Percentiles rank a stretch among this genome's conserved stretches.
Evolutionary conservation across 2,888 invertebrate species (phyloP).

Genomic region (Tachystola acroxantha): DNA sequence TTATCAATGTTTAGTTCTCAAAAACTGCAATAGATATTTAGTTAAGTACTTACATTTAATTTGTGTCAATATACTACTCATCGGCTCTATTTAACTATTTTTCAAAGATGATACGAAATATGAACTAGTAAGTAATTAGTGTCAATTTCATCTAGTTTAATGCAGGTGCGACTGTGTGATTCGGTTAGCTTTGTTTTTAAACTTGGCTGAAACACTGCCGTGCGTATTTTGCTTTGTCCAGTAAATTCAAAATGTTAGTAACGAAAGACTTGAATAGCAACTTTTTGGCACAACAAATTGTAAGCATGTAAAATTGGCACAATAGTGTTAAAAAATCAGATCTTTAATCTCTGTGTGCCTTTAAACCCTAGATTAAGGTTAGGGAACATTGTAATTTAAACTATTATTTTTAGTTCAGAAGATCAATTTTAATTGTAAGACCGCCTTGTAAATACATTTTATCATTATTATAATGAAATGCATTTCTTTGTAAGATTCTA

Average conservation of each 20-base stretch:
- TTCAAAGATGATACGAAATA: too few relatives aligned
- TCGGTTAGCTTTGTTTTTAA: background rate
- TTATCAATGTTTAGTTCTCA: too few relatives aligned
- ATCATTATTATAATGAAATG: constrained; percentile 73
- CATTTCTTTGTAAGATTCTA: constrained; percentile 69
- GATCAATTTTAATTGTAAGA: constrained; percentile 34
- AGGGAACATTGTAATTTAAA: constrained; percentile 55
- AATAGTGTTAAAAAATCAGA: constrained; percentile 20
- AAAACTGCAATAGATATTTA: too few relatives aligned
- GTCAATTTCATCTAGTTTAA: too few relatives aligned
- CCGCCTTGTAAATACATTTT: constrained; percentile 68
- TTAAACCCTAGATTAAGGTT: constrained; percentile 34
- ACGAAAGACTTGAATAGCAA: background rate
- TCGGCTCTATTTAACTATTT: too few relatives aligned
- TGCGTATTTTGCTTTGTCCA: background rate
- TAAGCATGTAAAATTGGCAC: constrained; percentile 34
- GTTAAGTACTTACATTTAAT: too few relatives aligned
- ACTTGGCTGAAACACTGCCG: background rate
- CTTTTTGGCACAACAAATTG: constrained; percentile 19
- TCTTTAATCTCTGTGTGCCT: constrained; percentile 52
- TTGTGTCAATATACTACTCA: too few relatives aligned
- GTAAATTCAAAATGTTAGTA: background rate
- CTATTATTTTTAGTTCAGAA: constrained; percentile 33
- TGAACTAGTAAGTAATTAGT: too few relatives aligned
- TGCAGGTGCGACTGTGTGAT: too few relatives aligned